Percentiles rank a stretch among this genome's conserved stretches.
Evolutionary conservation across 35 echinoderm and acorn worm species (phyloP).

Genomic region (Eucidaris tribuloides): DNA sequence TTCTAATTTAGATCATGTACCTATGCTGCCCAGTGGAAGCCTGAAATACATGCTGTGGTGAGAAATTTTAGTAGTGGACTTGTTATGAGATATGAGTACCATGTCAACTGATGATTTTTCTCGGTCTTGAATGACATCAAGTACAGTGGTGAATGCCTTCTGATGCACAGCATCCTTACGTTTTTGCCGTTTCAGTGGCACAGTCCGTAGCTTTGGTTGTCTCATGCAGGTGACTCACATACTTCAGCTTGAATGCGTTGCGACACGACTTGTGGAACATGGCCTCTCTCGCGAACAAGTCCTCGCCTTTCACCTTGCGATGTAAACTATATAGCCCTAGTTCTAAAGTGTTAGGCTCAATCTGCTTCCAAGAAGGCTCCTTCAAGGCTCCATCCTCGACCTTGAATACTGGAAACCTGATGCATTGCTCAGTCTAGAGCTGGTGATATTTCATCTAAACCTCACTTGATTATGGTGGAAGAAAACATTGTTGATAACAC

Average conservation of each 20-base stretch:
- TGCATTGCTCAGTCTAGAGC: constrained; percentile 19
- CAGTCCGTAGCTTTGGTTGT: neutral
- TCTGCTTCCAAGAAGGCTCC: constrained; percentile 45
- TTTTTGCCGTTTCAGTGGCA: neutral
- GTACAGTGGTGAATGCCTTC: constrained; percentile 21
- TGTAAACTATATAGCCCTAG: constrained; percentile 29
- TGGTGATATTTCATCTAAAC: too few relatives aligned
- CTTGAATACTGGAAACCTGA: constrained; percentile 29
- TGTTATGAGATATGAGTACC: neutral
- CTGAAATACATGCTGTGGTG: too few relatives aligned
- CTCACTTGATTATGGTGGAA: neutral
- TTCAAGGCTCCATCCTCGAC: constrained; percentile 4
- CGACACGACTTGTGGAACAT: constrained; percentile 23
- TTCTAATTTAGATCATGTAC: too few relatives aligned
- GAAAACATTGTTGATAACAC: too few relatives aligned
- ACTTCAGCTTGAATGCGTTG: constrained; percentile 38
- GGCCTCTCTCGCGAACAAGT: constrained; percentile 54
- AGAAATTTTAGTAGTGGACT: too few relatives aligned
- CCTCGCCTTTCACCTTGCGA: constrained; percentile 26
- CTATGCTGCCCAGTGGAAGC: too few relatives aligned
- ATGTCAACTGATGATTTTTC: constrained; percentile 16
- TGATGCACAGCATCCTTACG: constrained; percentile 18
- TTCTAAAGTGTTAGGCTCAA: constrained; percentile 9
- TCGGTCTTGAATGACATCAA: constrained; percentile 20
- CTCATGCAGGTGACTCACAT: constrained; percentile 9